Percentiles rank a stretch among this genome's conserved stretches.
These are phyloP conservation scores for Pterocles orientalis DNA, from an alignment of 2,113 vertebrate genomes.

Conservation along the genomic window DNA sequence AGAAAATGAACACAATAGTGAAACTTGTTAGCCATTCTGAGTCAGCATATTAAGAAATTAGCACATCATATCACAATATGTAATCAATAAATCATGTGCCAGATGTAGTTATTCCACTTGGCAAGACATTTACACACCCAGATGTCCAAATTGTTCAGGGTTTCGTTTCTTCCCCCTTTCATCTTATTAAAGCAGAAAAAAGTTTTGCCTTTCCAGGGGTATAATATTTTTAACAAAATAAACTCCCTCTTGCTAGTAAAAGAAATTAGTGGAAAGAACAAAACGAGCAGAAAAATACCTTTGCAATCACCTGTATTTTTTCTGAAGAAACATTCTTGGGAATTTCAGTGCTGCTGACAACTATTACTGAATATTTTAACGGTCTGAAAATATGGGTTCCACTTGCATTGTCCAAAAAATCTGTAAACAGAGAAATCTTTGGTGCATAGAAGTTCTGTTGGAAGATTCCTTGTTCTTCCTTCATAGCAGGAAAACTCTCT, in stretches of 20 bases:
- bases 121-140: neutral
- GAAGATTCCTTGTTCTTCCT: neutral
- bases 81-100: neutral
- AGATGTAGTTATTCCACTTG: neutral
- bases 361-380: neutral
- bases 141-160: neutral
- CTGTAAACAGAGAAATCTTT: neutral
- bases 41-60: neutral
- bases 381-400: neutral
- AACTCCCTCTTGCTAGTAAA: neutral
- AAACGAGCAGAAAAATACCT: neutral
- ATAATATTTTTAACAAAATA: neutral
- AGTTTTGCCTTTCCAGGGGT: neutral
- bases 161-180: neutral
- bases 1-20: neutral
- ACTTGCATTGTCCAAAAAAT: neutral
- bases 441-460: neutral
- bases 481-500: neutral
- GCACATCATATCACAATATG: neutral
- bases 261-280: neutral
- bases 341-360: neutral
- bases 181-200: neutral
- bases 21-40: neutral
- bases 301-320: neutral
- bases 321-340: neutral